Evolutionary conservation across 92 coral and sea anemone species (phyloP).

Genomic region (Bergia sp.): DNA sequence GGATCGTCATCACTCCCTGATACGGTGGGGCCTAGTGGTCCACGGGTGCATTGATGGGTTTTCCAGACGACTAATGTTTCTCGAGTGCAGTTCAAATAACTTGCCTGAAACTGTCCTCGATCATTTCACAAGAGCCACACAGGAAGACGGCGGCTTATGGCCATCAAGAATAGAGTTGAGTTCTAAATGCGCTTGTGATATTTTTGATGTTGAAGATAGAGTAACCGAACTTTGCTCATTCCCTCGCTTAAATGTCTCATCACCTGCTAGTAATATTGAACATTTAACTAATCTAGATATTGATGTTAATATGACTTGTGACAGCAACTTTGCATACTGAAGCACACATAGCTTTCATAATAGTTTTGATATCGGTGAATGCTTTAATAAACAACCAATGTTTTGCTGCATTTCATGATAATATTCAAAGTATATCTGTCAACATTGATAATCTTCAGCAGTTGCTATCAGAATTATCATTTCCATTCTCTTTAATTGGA

Average conservation of each 20-base stretch:
- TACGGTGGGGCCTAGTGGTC: no score
- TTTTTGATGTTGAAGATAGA: constrained; percentile 19
- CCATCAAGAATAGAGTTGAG: no score
- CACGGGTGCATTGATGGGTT: no score
- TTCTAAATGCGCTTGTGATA: constrained; percentile 36
- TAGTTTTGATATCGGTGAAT: constrained; percentile 35
- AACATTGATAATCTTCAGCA: constrained; percentile 41
- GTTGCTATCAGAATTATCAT: constrained; percentile 31
- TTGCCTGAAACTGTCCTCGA: no score
- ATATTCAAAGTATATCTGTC: constrained; percentile 37
- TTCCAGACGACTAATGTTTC: no score
- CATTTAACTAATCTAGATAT: constrained; percentile 40
- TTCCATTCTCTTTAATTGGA: constrained; percentile 43
- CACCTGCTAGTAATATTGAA: constrained; percentile 33
- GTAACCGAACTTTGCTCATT: constrained; percentile 13
- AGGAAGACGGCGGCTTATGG: no score
- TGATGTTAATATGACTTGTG: constrained; percentile 21
- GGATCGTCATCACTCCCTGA: no score
- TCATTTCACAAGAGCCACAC: no score
- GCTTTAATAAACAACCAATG: constrained; percentile 22
- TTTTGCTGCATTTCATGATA: constrained; percentile 27
- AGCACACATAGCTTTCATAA: constrained; percentile 41
- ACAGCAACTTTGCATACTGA: constrained; percentile 34
- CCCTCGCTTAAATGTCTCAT: constrained; percentile 22
- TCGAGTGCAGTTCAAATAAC: no score